Evolutionary conservation across 2,113 vertebrate species (phyloP).

Genomic region (Sardina pilchardus): DNA sequence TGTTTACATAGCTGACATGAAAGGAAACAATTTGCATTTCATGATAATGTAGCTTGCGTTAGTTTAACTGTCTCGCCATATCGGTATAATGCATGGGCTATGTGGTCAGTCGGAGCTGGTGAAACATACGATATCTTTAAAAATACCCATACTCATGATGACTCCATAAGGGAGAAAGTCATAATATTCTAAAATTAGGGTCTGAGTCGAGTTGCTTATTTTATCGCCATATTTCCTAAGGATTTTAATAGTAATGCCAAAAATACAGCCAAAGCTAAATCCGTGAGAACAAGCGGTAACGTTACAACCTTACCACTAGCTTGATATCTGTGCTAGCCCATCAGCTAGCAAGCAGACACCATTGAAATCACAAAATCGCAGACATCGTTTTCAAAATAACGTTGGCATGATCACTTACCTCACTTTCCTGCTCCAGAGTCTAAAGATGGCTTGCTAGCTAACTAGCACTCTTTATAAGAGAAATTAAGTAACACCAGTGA

Average conservation of each 20-base stretch:
- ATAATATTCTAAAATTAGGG: slow-evolving; percentile 4
- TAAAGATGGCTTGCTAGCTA: slow-evolving; percentile 51
- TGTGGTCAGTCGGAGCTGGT: not conserved
- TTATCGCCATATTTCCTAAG: not conserved
- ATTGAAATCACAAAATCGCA: not conserved
- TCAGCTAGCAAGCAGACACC: not conserved
- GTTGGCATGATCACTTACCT: slow-evolving; percentile 53
- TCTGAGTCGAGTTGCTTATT: not conserved
- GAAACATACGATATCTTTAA: not conserved
- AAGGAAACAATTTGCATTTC: not conserved
- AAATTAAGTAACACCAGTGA: slow-evolving; percentile 26
- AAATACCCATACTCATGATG: not conserved
- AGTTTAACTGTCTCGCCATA: not conserved
- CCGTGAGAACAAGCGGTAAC: not conserved
- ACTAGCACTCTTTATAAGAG: slow-evolving; percentile 51
- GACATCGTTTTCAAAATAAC: not conserved
- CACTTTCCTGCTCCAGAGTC: slow-evolving; percentile 72
- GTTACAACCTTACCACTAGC: not conserved
- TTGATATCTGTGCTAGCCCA: not conserved
- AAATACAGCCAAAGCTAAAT: slow-evolving; percentile 12
- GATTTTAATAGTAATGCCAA: not conserved
- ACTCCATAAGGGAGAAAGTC: not conserved
- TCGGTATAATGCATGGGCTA: not conserved
- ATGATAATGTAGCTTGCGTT: not conserved
- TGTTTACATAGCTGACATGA: not conserved